phyloP scores from a whole-genome alignment of 2,888 invertebrate species.

The Azorinus chamasolen region DNA sequence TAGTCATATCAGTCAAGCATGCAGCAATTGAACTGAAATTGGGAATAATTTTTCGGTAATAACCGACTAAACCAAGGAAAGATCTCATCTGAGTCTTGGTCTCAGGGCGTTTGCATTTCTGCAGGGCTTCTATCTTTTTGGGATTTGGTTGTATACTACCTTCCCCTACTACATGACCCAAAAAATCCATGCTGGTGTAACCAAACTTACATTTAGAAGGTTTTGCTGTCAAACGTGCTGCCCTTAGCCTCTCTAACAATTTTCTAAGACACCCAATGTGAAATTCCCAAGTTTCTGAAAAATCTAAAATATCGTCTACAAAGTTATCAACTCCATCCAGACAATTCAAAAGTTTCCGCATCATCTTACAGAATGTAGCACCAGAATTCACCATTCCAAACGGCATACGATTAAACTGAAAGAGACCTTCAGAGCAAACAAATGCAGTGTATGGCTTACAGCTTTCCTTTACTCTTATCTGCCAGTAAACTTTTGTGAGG shows the following conservation, averaged over 20 bases:
- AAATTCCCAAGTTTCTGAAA: constrained; percentile 49
- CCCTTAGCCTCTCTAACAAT: constrained; percentile 35
- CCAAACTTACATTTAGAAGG: constrained; percentile 40
- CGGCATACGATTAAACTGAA: constrained; percentile 43
- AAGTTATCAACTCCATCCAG: constrained; percentile 44
- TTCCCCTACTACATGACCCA: constrained; percentile 41
- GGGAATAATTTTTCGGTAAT: constrained; percentile 47
- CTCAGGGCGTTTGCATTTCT: constrained; percentile 9
- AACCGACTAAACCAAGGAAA: constrained; percentile 44
- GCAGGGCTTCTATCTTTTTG: constrained; percentile 27
- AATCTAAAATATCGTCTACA: constrained; percentile 54
- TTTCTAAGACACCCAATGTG: constrained; percentile 38
- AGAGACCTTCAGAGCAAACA: constrained; percentile 36
- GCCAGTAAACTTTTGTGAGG: constrained; percentile 67
- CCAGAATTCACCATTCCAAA: constrained; percentile 51
- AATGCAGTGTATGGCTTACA: constrained; percentile 57
- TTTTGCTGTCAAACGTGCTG: constrained; percentile 52
- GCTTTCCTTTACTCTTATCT: constrained; percentile 40
- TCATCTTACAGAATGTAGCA: constrained; percentile 48
- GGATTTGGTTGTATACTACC: constrained; percentile 5
- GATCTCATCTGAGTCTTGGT: constrained; percentile 23
- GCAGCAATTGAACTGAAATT: constrained; percentile 53
- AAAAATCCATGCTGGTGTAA: constrained; percentile 11
- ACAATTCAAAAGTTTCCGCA: constrained; percentile 49
- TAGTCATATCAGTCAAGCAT: constrained; percentile 59